A percentile compares a stretch with the other conserved stretches of the same genome.
Evolutionary conservation across 2,113 vertebrate species (phyloP).

Genomic region (Epinephelus lanceolatus): DNA sequence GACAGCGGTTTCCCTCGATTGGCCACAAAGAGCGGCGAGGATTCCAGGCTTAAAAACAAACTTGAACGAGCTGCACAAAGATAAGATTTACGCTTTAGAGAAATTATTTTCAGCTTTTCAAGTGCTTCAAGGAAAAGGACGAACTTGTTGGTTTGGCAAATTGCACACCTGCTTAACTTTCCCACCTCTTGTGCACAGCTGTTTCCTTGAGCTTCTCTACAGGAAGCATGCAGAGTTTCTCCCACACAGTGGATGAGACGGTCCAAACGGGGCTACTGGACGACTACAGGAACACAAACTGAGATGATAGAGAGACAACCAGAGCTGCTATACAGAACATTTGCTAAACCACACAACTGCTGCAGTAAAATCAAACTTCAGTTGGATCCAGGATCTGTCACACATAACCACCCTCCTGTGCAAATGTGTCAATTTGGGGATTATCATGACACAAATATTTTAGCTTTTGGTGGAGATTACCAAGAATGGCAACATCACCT

Average conservation of each 20-base stretch:
- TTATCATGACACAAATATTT: conserved; percentile 30
- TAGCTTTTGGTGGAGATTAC: conserved; percentile 35
- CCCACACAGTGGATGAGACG: conserved; percentile 27
- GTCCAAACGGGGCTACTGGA: conserved; percentile 37
- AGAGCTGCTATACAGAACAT: conserved; percentile 55
- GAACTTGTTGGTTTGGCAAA: neutral
- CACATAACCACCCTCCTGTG: conserved; percentile 49
- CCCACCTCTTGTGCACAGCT: neutral
- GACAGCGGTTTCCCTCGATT: neutral
- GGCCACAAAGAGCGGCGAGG: neutral
- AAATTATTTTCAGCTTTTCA: conserved; percentile 2
- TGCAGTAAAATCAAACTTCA: conserved; percentile 54
- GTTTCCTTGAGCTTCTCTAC: conserved; percentile 13
- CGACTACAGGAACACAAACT: conserved; percentile 65
- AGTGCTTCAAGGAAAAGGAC: neutral
- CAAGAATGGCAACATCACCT: conserved; percentile 37
- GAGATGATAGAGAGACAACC: conserved; percentile 53
- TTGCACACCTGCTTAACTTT: neutral
- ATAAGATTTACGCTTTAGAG: neutral
- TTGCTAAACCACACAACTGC: conserved; percentile 64
- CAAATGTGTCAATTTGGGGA: conserved; percentile 31
- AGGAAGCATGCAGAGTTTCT: conserved; percentile 32
- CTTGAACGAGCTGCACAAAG: neutral
- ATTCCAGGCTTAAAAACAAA: neutral
- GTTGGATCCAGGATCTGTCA: conserved; percentile 48